These are phyloP conservation scores for Hozukius guyotensis DNA, from an alignment of 2,797 vertebrate species.

Conservation along the genomic window DNA sequence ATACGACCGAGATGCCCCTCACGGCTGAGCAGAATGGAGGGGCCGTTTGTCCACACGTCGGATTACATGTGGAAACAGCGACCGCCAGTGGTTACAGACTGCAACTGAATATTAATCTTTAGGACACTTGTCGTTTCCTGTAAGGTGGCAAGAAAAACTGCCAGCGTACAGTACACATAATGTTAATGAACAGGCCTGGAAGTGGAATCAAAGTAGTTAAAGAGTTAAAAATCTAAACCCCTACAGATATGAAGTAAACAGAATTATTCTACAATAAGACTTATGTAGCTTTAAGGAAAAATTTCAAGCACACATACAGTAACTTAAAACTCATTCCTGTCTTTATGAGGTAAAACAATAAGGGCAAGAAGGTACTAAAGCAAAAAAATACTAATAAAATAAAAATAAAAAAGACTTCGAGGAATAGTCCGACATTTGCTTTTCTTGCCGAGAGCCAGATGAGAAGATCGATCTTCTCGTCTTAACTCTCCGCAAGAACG, in stretches of 20 bases:
- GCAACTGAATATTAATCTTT: constrained; percentile 37
- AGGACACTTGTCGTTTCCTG: constrained; percentile 24
- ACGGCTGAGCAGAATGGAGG: constrained; percentile 12
- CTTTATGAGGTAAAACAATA: constrained; percentile 62
- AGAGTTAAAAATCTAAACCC: constrained; percentile 22
- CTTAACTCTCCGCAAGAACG: neutral
- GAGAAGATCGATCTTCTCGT: neutral
- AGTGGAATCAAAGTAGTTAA: constrained; percentile 33
- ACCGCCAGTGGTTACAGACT: constrained; percentile 63
- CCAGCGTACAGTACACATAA: constrained; percentile 23
- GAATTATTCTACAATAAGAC: constrained; percentile 30
- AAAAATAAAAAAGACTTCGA: neutral
- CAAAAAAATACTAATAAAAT: neutral
- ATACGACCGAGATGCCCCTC: constrained; percentile 29
- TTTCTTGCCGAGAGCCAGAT: neutral
- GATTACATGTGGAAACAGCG: constrained; percentile 59
- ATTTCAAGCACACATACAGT: constrained; percentile 30
- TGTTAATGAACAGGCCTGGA: constrained; percentile 34
- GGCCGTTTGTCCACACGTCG: constrained; percentile 16
- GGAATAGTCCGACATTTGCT: neutral
- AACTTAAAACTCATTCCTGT: constrained; percentile 47
- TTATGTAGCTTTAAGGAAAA: constrained; percentile 9
- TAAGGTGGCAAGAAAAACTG: constrained; percentile 15
- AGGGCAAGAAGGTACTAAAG: constrained; percentile 16
- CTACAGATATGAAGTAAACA: constrained; percentile 37